Evolutionary conservation across 1,140 invertebrate genomes (phyloP), one percentile per base, ranked within the genome.

Genomic region (Glomeris maerens): DNA sequence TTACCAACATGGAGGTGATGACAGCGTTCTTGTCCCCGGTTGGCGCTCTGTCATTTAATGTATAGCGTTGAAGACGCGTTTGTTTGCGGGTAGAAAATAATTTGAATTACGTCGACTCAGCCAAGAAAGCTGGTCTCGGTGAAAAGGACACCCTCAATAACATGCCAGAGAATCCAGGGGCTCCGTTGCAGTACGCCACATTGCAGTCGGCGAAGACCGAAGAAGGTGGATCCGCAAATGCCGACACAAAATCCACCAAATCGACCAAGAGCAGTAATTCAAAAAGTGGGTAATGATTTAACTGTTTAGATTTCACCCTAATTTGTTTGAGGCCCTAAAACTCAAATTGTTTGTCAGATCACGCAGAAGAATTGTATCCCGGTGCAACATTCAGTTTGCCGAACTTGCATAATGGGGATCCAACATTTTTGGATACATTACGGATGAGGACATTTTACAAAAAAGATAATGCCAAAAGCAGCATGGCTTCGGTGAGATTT

Each of bases 1-100:
- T 22, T 50, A 50, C 25, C 48, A 28, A 3, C 22, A 23, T n/a
- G 44, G 48, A 22, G 36, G 48, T 50, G 44, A 50, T 36, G 17
- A 21, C 14, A 21, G 14, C n/a, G 23, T 27, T 21, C 20, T 17
- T 44, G n/a, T 44, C 17, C 31, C 10, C n/a, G n/a, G n/a, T n/a
- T n/a, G n/a, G n/a, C n/a, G n/a, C n/a, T n/a, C n/a, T n/a, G n/a
- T n/a, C n/a, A n/a, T n/a, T n/a, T n/a, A n/a, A n/a, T n/a, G n/a
- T n/a, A n/a, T n/a, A n/a, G n/a, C n/a, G n/a, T n/a, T n/a, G n/a
- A n/a, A n/a, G n/a, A n/a, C n/a, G n/a, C n/a, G n/a, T n/a, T n/a
- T n/a, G n/a, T n/a, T n/a, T n/a, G n/a, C n/a, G n/a, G 10, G 31
- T 17, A 36, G 31, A 36, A 17, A 36, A 36, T 17, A 17, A 17